Evolutionary conservation across 1,140 invertebrate species (phyloP), one percentile per base, ranked within the genome.

Genomic region (Nautilus pompilius): DNA sequence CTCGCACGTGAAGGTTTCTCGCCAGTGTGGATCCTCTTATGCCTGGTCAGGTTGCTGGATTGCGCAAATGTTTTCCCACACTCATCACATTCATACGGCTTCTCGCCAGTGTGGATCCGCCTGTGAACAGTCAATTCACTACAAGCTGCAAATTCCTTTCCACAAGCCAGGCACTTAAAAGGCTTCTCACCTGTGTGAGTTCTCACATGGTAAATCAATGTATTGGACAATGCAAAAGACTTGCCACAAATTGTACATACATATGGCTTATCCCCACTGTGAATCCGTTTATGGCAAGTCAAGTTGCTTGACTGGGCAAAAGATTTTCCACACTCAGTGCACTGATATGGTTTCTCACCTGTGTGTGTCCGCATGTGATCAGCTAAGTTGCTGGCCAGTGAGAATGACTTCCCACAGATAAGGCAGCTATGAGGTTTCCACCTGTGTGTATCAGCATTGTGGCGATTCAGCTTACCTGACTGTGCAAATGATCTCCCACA

Each of bases 391-490:
- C 93, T 92, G 76, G 93, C 92, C 30, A 91, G 86, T 57, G 92
- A 92, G 78, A 96, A 95, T 78, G 91, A 89, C 41, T 91, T 90
- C 6, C 92, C 93, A 80, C 93, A 95, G 77, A 91, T 89, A 75
- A 94, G 93, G 64, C 67, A 69, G n/a, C n/a, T n/a, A n/a, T n/a
- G n/a, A n/a, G n/a, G n/a, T n/a, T n/a, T n/a, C n/a, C 87, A 1
- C 92, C 92, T 0, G 92, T 93, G 76, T 94, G 93, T 72, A 93
- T 94, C 29, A 92, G 85, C 3, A 93, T n/a, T 91, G 79, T 94
- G 93, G 53, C 93, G 81, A 79, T 93, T 93, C 20, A 95, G 84
- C 75, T 93, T 93, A 81, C 93, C 91, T 77, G 93, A 92, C 6
- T 91, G 92, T 26, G 91, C 85, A 4, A 95, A 92, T 74, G 55